phyloP scores from a whole-genome alignment of 2,113 vertebrate genomes.

The Epinephelus cyanopodus region DNA sequence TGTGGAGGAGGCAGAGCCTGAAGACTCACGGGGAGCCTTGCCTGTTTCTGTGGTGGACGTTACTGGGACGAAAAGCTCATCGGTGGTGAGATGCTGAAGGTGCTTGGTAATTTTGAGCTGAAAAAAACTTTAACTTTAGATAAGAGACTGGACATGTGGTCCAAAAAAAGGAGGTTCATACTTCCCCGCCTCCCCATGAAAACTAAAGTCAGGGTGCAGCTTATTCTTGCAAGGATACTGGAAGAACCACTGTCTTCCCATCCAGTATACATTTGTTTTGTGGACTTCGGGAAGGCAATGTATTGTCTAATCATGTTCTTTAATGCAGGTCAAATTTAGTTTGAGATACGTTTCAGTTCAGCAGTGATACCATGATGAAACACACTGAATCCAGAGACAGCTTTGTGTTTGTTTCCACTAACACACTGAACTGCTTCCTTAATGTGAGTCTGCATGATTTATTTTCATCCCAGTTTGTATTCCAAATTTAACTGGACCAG shows the following conservation, averaged over 20 bases:
- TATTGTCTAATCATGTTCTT: not conserved
- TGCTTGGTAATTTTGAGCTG: not conserved
- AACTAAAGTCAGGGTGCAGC: too few species aligned
- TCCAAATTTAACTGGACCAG: conserved; percentile 48
- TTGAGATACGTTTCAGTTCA: not conserved
- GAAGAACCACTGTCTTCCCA: too few species aligned
- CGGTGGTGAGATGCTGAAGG: not conserved
- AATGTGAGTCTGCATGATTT: conserved; percentile 4
- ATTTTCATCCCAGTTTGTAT: conserved; percentile 21
- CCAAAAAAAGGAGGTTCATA: too few species aligned
- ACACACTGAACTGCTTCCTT: conserved; percentile 36
- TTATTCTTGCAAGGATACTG: too few species aligned
- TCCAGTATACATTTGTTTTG: too few species aligned
- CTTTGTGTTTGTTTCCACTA: not conserved
- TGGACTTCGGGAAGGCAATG: too few species aligned
- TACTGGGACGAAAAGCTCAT: not conserved
- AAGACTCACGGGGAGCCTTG: not conserved
- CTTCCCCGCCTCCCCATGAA: too few species aligned
- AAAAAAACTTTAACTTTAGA: too few species aligned
- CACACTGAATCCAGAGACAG: not conserved
- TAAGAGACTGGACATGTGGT: too few species aligned
- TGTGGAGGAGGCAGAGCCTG: not conserved
- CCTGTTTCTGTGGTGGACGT: not conserved
- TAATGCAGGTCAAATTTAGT: not conserved
- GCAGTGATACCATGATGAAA: not conserved